Evolutionary conservation across 2,113 vertebrate species (phyloP).

Genomic region (Gallinago paraguaiae): DNA sequence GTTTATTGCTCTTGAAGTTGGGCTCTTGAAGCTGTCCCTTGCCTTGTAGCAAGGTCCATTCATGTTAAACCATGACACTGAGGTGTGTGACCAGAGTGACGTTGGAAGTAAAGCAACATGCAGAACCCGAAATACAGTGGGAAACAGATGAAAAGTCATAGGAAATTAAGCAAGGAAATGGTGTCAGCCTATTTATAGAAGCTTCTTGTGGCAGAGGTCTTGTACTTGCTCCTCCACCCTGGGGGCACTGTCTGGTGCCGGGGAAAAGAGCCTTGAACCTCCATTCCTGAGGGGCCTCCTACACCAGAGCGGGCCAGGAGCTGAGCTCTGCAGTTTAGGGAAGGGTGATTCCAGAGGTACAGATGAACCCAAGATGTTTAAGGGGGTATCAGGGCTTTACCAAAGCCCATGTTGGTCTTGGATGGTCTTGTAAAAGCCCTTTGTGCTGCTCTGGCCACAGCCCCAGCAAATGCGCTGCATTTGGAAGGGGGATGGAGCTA

Average conservation of each 20-base stretch:
- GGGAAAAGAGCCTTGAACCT: neutral
- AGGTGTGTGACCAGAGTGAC: neutral
- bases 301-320: accelerated
- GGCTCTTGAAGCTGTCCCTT: neutral
- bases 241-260: neutral
- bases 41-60: neutral
- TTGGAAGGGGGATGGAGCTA: accelerated
- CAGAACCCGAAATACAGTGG: neutral
- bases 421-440: neutral
- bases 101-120: accelerated
- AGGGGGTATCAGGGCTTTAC: neutral
- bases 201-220: neutral
- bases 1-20: neutral
- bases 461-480: neutral
- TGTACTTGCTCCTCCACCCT: neutral
- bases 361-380: neutral
- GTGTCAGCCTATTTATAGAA: neutral
- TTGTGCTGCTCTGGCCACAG: neutral
- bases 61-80: neutral
- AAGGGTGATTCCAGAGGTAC: neutral
- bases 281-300: neutral
- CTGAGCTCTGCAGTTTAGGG: neutral
- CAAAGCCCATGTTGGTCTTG: neutral
- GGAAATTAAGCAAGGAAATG: neutral
- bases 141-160: neutral